phyloP scores from a whole-genome alignment of 2,797 vertebrate species.

The Dryobates pubescens region DNA sequence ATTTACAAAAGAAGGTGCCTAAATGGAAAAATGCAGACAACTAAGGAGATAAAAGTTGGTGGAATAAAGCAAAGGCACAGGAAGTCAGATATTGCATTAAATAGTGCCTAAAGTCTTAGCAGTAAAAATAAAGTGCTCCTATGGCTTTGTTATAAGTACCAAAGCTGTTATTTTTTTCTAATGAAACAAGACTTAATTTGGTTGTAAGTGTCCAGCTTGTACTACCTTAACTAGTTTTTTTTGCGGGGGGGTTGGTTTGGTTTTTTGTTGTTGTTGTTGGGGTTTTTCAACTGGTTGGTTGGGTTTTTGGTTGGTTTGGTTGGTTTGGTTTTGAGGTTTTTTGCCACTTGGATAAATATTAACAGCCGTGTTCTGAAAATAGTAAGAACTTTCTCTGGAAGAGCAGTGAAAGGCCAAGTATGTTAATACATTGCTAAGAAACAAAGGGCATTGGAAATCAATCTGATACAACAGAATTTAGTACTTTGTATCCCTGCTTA shows the following conservation, averaged over 20 bases:
- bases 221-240: neutral
- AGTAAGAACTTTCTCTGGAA: neutral
- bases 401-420: neutral
- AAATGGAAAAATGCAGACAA: slow-evolving; percentile 2
- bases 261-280: too few species aligned
- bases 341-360: neutral
- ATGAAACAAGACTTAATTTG: neutral
- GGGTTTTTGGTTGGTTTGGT: neutral
- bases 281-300: too few species aligned
- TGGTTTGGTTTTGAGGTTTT: neutral
- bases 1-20: neutral
- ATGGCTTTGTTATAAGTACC: neutral
- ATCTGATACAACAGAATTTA: neutral
- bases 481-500: neutral
- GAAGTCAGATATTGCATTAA: neutral
- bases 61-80: neutral
- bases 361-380: neutral
- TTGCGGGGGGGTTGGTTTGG: neutral
- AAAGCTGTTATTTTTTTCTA: neutral
- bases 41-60: neutral
- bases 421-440: neutral
- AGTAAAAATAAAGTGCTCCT: neutral
- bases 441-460: neutral
- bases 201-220: neutral
- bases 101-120: neutral